Percentiles rank a stretch among this genome's conserved stretches.
phyloP scores from a whole-genome alignment of 2,797 vertebrate genomes.

The Dendrocincla tyrannina region DNA sequence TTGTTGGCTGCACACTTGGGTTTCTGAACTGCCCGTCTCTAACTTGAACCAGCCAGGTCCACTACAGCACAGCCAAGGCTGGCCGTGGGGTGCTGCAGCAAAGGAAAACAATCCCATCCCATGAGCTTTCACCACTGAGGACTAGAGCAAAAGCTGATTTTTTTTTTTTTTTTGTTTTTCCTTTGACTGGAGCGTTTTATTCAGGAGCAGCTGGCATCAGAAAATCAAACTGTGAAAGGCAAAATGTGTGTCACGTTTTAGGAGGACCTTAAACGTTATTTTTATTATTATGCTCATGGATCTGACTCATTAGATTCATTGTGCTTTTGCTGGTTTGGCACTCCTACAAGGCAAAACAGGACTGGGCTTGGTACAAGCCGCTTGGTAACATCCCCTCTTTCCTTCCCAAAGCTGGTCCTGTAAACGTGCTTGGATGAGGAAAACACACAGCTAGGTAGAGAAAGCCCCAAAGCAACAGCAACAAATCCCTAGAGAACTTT shows the following conservation, averaged over 20 bases:
- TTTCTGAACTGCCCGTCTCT: conserved; percentile 44
- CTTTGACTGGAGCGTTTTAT: neutral
- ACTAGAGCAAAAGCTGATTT: neutral
- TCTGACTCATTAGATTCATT: neutral
- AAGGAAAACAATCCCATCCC: conserved; percentile 44
- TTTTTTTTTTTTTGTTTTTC: too few relatives aligned
- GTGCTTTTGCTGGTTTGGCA: neutral
- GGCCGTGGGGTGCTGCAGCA: neutral
- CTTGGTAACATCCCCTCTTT: neutral
- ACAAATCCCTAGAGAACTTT: neutral
- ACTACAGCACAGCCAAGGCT: conserved; percentile 39
- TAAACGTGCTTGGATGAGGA: neutral
- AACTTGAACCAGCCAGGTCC: conserved; percentile 4
- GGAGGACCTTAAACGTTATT: neutral
- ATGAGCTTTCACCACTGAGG: neutral
- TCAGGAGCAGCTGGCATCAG: neutral
- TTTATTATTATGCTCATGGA: neutral
- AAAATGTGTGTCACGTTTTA: neutral
- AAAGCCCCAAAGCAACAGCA: neutral
- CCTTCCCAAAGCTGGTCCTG: neutral
- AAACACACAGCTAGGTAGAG: neutral
- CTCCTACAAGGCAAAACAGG: neutral
- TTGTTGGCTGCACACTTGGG: conserved; percentile 41
- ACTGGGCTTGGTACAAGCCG: neutral
- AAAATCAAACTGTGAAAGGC: neutral